Evolutionary conservation across 2,797 vertebrate species (phyloP).

Genomic region (Tiaroga cobitis): DNA sequence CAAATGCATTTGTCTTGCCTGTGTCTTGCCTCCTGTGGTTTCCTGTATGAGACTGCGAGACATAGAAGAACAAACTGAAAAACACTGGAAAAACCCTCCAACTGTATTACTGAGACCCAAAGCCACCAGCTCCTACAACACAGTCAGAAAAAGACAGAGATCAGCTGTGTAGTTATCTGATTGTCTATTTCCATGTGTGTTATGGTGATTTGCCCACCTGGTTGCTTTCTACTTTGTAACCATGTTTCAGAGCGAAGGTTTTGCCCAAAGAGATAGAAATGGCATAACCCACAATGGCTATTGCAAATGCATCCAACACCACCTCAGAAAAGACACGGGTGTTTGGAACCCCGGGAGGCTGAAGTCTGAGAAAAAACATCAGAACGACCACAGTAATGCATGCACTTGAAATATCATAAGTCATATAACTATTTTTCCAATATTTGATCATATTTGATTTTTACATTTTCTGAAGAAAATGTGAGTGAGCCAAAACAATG

Average conservation of each 20-base stretch:
- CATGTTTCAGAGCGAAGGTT: conserved; percentile 95
- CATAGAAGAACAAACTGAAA: conserved; percentile 93
- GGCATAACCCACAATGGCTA: conserved; percentile 94
- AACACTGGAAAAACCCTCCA: conserved; percentile 93
- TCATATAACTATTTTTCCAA: not conserved
- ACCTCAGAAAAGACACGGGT: conserved; percentile 79
- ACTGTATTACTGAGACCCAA: conserved; percentile 89
- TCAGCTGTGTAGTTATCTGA: not conserved
- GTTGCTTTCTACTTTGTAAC: conserved; percentile 96
- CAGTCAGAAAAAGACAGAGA: conserved; percentile 24
- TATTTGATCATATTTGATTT: not conserved
- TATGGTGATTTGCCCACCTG: conserved; percentile 75
- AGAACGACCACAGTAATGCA: not conserved
- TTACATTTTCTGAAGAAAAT: not conserved
- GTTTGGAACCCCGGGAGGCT: conserved; percentile 79
- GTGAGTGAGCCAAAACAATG: not conserved
- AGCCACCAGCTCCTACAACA: conserved; percentile 90
- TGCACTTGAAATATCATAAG: not conserved
- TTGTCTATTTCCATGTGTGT: not conserved
- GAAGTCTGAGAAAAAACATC: conserved; percentile 76
- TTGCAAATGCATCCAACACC: conserved; percentile 88
- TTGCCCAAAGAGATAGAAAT: conserved; percentile 95
- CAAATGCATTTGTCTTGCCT: conserved; percentile 75
- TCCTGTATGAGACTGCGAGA: conserved; percentile 95
- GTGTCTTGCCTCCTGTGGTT: conserved; percentile 92